These are phyloP conservation scores for Coelopa pilipes DNA, from an alignment of 2,888 invertebrate genomes.

Conservation along the genomic window DNA sequence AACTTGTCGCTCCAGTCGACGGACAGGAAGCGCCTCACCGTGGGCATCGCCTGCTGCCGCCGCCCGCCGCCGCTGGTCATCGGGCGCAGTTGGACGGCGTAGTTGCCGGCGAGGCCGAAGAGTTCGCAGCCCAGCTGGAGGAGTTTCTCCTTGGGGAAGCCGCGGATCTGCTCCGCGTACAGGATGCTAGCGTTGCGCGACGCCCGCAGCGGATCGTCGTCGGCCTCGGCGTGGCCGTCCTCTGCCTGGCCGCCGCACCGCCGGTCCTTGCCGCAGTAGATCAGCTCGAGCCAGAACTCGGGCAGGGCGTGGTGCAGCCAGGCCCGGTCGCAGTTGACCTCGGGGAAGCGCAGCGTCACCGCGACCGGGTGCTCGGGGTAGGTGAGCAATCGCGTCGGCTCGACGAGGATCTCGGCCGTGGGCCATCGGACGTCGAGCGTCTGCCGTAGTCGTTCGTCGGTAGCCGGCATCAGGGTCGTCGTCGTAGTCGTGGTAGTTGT, in stretches of 20 bases:
- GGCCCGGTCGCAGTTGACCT: slow-evolving; percentile 72
- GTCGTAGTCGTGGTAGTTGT: slow-evolving; percentile 46
- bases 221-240: slow-evolving; percentile 1
- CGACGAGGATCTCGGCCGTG: slow-evolving; percentile 76
- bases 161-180: slow-evolving; percentile 81
- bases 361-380: slow-evolving; percentile 81
- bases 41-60: slow-evolving; percentile 66
- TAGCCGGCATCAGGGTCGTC: slow-evolving; percentile 55
- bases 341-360: slow-evolving; percentile 80
- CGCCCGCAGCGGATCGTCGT: no score
- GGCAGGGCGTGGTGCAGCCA: slow-evolving; percentile 67
- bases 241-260: slow-evolving; percentile 74
- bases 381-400: slow-evolving; percentile 81
- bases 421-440: slow-evolving; percentile 86
- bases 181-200: slow-evolving; percentile 70
- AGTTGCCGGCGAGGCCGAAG: slow-evolving; percentile 85
- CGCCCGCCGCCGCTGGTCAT: slow-evolving; percentile 56
- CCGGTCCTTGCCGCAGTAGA: slow-evolving; percentile 82
- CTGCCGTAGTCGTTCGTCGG: slow-evolving; percentile 63
- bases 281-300: slow-evolving; percentile 81
- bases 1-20: slow-evolving; percentile 88
- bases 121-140: slow-evolving; percentile 80
- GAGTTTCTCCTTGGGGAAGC: slow-evolving; percentile 76
- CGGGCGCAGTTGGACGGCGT: slow-evolving; percentile 79
- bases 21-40: slow-evolving; percentile 56